phyloP scores from a whole-genome alignment of 2,888 invertebrate species.

The Strigamia transsilvanica region DNA sequence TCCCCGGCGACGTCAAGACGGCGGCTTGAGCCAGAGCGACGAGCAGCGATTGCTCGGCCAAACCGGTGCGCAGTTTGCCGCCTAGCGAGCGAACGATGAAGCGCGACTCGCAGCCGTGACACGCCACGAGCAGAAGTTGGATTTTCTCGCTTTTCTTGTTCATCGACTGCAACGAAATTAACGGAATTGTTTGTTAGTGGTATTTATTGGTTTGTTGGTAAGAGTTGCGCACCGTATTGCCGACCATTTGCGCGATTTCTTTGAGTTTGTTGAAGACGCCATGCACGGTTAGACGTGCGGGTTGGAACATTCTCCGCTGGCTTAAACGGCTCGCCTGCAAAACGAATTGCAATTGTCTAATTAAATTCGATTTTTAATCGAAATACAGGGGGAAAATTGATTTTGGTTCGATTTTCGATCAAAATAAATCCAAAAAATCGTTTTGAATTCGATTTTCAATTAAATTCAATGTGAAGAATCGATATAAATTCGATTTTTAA shows the following conservation, averaged over 20 bases:
- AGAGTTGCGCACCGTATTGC: conserved; percentile 72
- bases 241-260: conserved; percentile 86
- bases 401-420: too few species aligned
- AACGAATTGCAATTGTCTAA: too few species aligned
- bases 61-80: conserved; percentile 93
- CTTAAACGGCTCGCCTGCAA: conserved; percentile 66
- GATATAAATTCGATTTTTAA: too few species aligned
- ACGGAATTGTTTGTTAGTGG: not conserved
- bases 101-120: conserved; percentile 84
- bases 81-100: conserved; percentile 89
- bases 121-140: conserved; percentile 90
- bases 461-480: too few species aligned
- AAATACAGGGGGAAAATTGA: too few species aligned
- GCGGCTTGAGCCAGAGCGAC: conserved; percentile 88
- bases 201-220: not conserved
- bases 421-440: too few species aligned
- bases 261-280: conserved; percentile 83
- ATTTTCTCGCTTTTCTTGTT: conserved; percentile 89
- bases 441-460: too few species aligned
- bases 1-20: conserved; percentile 79
- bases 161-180: conserved; percentile 58
- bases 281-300: conserved; percentile 77
- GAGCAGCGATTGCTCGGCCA: conserved; percentile 95
- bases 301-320: conserved; percentile 88
- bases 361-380: too few species aligned